Evolutionary conservation across 2,113 vertebrate species (phyloP).

Genomic region (Excalfactoria chinensis): DNA sequence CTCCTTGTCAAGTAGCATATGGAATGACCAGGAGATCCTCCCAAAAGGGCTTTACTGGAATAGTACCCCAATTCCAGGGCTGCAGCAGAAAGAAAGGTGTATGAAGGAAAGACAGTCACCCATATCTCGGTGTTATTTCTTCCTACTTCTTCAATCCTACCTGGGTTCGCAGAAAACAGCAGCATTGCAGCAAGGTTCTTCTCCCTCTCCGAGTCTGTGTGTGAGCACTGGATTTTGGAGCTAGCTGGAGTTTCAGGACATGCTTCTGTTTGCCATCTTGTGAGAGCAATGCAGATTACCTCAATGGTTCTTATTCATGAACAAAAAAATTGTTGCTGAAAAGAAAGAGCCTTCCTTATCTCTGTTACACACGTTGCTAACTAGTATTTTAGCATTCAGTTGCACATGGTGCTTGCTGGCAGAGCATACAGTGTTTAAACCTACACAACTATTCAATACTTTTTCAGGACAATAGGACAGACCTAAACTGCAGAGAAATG

Average conservation of each 20-base stretch:
- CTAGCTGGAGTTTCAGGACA: background rate
- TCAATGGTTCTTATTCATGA: background rate
- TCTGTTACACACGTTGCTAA: background rate
- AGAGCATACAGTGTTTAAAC: background rate
- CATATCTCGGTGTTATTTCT: background rate
- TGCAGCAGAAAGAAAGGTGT: background rate
- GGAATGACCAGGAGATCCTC: background rate
- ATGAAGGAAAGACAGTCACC: background rate
- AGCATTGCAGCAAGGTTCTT: background rate
- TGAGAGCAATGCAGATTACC: slow-evolving; percentile 35
- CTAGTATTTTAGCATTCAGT: background rate
- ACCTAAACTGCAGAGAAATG: background rate
- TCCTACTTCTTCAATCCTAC: background rate
- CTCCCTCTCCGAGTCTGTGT: background rate
- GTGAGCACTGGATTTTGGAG: background rate
- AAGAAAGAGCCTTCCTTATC: background rate
- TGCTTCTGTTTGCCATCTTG: background rate
- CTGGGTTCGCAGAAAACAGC: background rate
- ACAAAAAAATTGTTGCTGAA: background rate
- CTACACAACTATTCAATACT: background rate
- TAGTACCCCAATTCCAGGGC: background rate
- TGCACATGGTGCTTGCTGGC: background rate
- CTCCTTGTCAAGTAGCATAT: background rate
- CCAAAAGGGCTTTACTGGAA: background rate
- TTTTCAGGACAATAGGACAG: background rate